These are phyloP conservation scores for Macrostomum cliftonense DNA, from an alignment of 2,888 invertebrate genomes.

Conservation along the genomic window DNA sequence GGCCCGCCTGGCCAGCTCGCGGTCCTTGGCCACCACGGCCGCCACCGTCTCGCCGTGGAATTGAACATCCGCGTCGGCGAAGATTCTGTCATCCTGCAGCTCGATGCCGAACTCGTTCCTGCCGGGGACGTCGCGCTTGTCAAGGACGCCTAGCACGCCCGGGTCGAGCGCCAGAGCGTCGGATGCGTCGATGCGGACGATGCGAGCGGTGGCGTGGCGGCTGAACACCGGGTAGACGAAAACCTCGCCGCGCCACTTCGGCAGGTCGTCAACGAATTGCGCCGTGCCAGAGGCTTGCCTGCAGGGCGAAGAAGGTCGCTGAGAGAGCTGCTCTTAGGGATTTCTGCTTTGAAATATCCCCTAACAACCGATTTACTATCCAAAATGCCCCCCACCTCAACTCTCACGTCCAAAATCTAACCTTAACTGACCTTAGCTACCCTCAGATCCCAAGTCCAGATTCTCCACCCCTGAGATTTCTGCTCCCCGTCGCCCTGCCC, in stretches of 20 bases:
- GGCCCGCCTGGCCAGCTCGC: constrained; percentile 16
- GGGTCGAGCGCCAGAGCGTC: constrained; percentile 53
- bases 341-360: too few relatives aligned
- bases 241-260: constrained; percentile 45
- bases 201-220: constrained; percentile 59
- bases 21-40: constrained; percentile 23
- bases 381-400: too few relatives aligned
- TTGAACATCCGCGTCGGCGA: constrained; percentile 51
- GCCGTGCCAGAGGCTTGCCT: neutral
- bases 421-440: too few relatives aligned
- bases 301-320: constrained; percentile 18
- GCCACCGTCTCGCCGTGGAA: constrained; percentile 19
- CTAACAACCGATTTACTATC: too few relatives aligned
- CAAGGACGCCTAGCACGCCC: constrained; percentile 61
- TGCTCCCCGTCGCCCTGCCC: too few relatives aligned
- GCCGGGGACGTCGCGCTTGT: constrained; percentile 52
- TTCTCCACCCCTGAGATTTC: too few relatives aligned
- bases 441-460: too few relatives aligned
- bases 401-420: too few relatives aligned
- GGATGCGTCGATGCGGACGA: constrained; percentile 53
- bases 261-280: neutral
- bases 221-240: constrained; percentile 62
- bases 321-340: too few relatives aligned
- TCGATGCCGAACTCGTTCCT: constrained; percentile 52
- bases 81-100: constrained; percentile 62